Conservation (phyloP, 2,113 vertebrate species). For the Prunella himalayana region DNA sequence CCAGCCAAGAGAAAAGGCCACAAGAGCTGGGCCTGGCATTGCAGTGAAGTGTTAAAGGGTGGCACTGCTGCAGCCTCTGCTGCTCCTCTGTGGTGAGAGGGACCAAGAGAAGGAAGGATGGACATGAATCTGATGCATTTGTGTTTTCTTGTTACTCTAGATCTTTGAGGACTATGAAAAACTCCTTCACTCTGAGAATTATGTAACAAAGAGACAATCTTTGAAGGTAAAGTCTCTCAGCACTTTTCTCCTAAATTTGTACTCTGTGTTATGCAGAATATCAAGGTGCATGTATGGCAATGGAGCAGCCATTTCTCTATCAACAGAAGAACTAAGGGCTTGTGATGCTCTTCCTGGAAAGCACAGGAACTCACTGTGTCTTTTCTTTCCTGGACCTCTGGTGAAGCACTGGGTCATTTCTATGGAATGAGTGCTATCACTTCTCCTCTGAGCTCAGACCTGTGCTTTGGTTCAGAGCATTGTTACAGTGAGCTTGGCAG, state of each 20-base stretch:
- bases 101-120: not conserved
- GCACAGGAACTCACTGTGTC: not conserved
- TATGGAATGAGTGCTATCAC: not conserved
- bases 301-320: not conserved
- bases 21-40: not conserved
- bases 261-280: not conserved
- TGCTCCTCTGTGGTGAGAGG: not conserved
- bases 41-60: not conserved
- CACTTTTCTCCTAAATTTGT: not conserved
- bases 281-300: not conserved
- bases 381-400: not conserved
- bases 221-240: conserved; percentile 83
- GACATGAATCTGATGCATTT: not conserved
- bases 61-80: not conserved
- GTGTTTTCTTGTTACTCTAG: conserved; percentile 69
- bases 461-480: not conserved
- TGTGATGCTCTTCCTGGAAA: not conserved
- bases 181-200: conserved; percentile 95
- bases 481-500: not conserved
- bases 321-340: not conserved
- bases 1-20: not conserved
- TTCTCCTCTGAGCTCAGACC: not conserved
- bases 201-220: conserved; percentile 96
- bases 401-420: not conserved
- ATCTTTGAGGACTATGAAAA: conserved; percentile 97